These are phyloP conservation scores for Stegodyphus dumicola DNA, from an alignment of 1,140 invertebrate species.

Conservation along the genomic window DNA sequence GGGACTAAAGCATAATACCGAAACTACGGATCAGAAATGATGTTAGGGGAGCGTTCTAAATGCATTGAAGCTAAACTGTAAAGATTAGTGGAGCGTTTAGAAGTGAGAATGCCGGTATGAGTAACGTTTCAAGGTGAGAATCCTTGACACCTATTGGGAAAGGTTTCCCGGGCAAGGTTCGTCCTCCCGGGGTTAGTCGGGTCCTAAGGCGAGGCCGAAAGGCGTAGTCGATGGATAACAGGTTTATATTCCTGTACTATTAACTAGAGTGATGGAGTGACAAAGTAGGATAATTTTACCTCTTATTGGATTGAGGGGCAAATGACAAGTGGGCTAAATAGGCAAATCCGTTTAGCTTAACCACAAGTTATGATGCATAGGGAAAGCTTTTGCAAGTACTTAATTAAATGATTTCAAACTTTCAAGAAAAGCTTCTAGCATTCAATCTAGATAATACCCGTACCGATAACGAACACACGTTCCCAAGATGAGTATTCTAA, in stretches of 20 bases:
- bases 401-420: slow-evolving; percentile 16
- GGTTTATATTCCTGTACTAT: slow-evolving; percentile 67
- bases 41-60: slow-evolving; percentile 66
- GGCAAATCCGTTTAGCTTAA: background rate
- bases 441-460: slow-evolving; percentile 54
- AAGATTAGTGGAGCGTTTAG: slow-evolving; percentile 66
- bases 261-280: slow-evolving; percentile 49
- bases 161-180: slow-evolving; percentile 67
- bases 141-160: too few relatives aligned
- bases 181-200: slow-evolving; percentile 67
- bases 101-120: slow-evolving; percentile 68
- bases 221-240: slow-evolving; percentile 68
- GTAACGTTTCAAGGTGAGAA: too few relatives aligned
- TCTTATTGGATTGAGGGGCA: too few relatives aligned
- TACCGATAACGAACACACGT: slow-evolving; percentile 69
- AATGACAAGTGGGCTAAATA: slow-evolving; percentile 45
- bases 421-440: slow-evolving; percentile 63
- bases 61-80: slow-evolving; percentile 63
- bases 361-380: too few relatives aligned
- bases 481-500: slow-evolving; percentile 66
- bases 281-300: too few relatives aligned
- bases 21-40: slow-evolving; percentile 64
- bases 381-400: too few relatives aligned
- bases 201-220: slow-evolving; percentile 68
- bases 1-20: slow-evolving; percentile 66